Percentiles rank a stretch among this genome's conserved stretches.
Conservation (phyloP, 1,140 invertebrate genomes). For the Harpegnathos saltator region DNA sequence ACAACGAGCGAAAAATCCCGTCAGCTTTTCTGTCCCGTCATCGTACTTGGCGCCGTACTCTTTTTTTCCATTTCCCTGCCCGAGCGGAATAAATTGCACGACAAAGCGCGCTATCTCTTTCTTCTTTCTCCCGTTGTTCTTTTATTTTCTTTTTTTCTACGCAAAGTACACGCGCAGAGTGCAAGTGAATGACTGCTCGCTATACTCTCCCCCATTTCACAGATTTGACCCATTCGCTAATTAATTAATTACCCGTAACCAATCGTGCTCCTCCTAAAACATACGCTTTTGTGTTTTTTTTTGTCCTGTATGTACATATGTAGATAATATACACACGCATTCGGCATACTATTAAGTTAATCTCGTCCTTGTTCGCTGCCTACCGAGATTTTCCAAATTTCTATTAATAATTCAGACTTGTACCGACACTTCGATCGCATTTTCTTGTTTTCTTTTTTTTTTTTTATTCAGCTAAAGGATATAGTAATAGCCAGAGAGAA, state of each 20-base stretch:
- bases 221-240: slow-evolving; percentile 68
- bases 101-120: neutral
- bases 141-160: slow-evolving; percentile 22
- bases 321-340: slow-evolving; percentile 80
- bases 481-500: neutral
- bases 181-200: slow-evolving; percentile 18
- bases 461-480: neutral
- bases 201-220: slow-evolving; percentile 13
- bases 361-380: slow-evolving; percentile 69
- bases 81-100: slow-evolving; percentile 30
- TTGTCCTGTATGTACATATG: slow-evolving; percentile 82
- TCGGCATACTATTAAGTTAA: slow-evolving; percentile 75
- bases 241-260: slow-evolving; percentile 78
- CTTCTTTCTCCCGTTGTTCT: neutral
- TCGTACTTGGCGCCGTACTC: slow-evolving; percentile 41
- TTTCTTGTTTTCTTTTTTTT: no score
- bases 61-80: slow-evolving; percentile 18
- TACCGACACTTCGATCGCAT: neutral
- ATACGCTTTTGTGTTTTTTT: slow-evolving; percentile 83
- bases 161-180: slow-evolving; percentile 15
- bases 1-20: slow-evolving; percentile 25
- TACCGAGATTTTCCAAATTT: slow-evolving; percentile 69
- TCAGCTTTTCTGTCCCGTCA: slow-evolving; percentile 42
- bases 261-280: slow-evolving; percentile 70
- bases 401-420: neutral